phyloP scores from a whole-genome alignment of 2,113 vertebrate species.

The Pimephales promelas region DNA sequence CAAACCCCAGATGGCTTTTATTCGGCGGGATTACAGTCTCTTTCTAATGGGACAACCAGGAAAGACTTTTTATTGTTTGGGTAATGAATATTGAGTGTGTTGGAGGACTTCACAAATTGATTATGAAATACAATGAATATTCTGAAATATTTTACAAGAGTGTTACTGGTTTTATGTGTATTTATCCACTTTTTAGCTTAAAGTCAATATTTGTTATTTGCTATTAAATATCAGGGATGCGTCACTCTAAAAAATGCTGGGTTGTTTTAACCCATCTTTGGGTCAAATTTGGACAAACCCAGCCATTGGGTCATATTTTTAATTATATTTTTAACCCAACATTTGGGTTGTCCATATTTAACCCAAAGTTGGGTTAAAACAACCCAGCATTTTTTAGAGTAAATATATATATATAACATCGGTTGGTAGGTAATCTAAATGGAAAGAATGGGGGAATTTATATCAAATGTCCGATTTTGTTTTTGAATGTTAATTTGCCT shows the following conservation, averaged over 20 bases:
- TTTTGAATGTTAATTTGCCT: too few relatives aligned
- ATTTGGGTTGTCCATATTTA: too few relatives aligned
- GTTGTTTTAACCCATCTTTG: too few relatives aligned
- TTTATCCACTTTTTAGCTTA: not conserved
- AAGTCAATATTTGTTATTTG: not conserved
- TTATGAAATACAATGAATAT: not conserved
- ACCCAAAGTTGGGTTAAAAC: too few relatives aligned
- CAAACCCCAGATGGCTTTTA: slow-evolving; percentile 36
- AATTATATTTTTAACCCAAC: too few relatives aligned
- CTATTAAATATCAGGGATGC: not conserved
- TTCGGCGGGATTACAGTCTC: slow-evolving; percentile 1
- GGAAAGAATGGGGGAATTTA: not conserved
- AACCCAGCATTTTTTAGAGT: too few relatives aligned
- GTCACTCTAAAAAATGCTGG: not conserved
- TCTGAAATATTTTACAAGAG: not conserved
- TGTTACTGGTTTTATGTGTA: not conserved
- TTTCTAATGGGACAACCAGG: slow-evolving; percentile 5
- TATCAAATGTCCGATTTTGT: not conserved
- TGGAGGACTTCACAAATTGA: not conserved
- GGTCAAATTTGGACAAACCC: too few relatives aligned
- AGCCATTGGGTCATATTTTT: too few relatives aligned
- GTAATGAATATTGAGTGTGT: not conserved
- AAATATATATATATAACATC: too few relatives aligned
- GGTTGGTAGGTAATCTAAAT: too few relatives aligned
- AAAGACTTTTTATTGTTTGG: not conserved